Percentiles rank a stretch among this genome's conserved stretches.
Evolutionary conservation across 2,113 vertebrate genomes (phyloP).

Genomic region (Numida meleagris): DNA sequence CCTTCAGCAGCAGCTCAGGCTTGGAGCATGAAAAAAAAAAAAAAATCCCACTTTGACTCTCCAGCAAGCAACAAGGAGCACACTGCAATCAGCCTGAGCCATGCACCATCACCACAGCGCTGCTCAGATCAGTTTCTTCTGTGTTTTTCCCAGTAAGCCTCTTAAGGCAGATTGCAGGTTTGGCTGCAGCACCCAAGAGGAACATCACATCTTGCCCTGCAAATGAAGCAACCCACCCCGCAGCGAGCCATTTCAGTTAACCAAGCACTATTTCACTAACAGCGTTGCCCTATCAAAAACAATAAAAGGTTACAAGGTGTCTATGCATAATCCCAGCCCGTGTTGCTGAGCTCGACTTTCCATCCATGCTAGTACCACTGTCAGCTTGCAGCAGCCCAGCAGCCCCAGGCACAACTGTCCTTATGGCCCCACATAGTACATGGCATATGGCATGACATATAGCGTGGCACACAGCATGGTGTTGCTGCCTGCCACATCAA

Average conservation of each 20-base stretch:
- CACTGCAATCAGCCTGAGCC: background rate
- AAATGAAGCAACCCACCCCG: background rate
- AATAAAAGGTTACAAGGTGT: too few species aligned
- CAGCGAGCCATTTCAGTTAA: background rate
- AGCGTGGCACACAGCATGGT: background rate
- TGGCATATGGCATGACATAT: background rate
- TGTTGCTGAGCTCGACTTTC: background rate
- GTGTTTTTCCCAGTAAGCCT: background rate
- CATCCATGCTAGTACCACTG: background rate
- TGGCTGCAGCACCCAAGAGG: background rate
- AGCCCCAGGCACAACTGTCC: too few species aligned
- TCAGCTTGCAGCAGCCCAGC: background rate
- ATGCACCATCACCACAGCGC: background rate
- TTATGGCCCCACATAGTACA: background rate
- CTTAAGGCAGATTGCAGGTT: background rate
- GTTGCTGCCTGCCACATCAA: background rate
- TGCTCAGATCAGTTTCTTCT: background rate
- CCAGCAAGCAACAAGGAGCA: background rate
- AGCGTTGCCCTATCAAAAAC: accelerated
- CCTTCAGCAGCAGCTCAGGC: background rate
- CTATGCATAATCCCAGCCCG: background rate
- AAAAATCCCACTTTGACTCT: background rate
- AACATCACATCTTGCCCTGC: background rate
- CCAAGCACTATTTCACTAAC: accelerated
- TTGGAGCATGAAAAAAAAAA: background rate